A percentile compares a stretch with the other conserved stretches of the same genome.
phyloP scores from a whole-genome alignment of 2,797 vertebrate genomes.

The Enteromius unitaeniatus region DNA sequence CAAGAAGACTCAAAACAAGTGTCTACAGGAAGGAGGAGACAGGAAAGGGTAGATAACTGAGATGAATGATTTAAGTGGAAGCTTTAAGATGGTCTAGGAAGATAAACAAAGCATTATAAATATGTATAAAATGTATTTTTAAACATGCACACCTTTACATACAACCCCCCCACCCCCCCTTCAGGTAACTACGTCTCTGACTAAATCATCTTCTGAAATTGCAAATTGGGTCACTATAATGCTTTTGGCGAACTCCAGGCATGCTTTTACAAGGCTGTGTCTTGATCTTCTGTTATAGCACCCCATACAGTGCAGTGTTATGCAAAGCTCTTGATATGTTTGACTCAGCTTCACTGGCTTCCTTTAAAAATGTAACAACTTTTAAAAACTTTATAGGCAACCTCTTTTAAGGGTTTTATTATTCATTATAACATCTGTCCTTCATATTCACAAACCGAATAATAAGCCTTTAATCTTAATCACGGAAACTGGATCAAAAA shows the following conservation, averaged over 20 bases:
- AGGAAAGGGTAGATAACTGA: not conserved
- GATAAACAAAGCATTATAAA: not conserved
- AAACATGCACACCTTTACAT: not conserved
- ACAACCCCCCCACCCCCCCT: not conserved
- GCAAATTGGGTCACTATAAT: slow-evolving; percentile 19
- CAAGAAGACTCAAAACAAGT: not conserved
- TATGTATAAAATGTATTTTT: not conserved
- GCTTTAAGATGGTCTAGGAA: not conserved
- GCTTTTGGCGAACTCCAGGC: slow-evolving; percentile 25
- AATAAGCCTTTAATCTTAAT: slow-evolving; percentile 18
- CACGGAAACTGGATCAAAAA: not conserved
- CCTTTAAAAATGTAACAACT: slow-evolving; percentile 14
- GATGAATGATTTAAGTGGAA: not conserved
- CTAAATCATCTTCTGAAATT: not conserved
- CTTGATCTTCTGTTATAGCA: slow-evolving; percentile 16
- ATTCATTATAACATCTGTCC: slow-evolving; percentile 25
- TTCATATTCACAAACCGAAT: slow-evolving; percentile 12
- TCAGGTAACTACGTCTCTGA: not conserved
- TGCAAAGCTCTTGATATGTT: slow-evolving; percentile 19
- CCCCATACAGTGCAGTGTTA: slow-evolving; percentile 13
- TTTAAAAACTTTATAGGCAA: not conserved
- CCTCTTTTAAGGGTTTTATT: slow-evolving; percentile 1
- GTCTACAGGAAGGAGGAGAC: not conserved
- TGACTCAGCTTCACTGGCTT: slow-evolving; percentile 16
- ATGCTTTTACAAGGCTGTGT: slow-evolving; percentile 9